Base-by-base conservation (phyloP, 1,140 invertebrate genomes). In the Heliothis virescens region DNA sequence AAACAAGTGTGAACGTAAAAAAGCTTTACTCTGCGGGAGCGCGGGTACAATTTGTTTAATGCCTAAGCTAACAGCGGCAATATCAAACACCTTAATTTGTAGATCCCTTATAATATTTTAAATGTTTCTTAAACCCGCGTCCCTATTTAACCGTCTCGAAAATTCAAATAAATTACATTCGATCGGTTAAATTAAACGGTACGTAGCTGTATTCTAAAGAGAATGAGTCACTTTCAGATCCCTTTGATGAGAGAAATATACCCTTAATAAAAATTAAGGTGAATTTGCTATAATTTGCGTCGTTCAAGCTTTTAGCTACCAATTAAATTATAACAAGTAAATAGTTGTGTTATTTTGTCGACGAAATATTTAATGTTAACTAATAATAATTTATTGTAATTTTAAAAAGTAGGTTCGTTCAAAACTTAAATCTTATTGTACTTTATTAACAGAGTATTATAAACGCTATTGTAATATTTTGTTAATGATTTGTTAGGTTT, bases 101-200 rank as follows among this genome's bases (percentile, higher is more conserved):
- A 57, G 69, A 72, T 72, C 69, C 52, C 29, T 72, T 52, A 50
- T 57, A 57, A 72, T 72, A 72, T 72, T 72, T 57, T 72, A 72
- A 72, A 72, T 57, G 29, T 41, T 57, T 72, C 53, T 79, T 57
- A 53, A 71, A 71, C 69, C 52, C 3, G 12, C 52, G 18, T n/a
- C n/a, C 53, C 13, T 29, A 11, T 71, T 71, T 57, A 53, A 71
- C 69, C 26, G 69, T 57, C 67, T 55, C 52, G 60, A 21, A 50
- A 73, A 76, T 82, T 52, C 11, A 74, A 75, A 74, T 62, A 84
- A 77, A 76, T 81, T 81, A 53, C 62, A 63, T 83, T 63, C 75
- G 77, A 83, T 77, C 73, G 65, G 41, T 79, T 60, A 67, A 74
- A 84, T 81, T 41, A 84, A 79, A 84, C 52, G 29, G 57, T 47